phyloP scores from a whole-genome alignment of 1,140 invertebrate genomes.

The Sminthurides bifidus region DNA sequence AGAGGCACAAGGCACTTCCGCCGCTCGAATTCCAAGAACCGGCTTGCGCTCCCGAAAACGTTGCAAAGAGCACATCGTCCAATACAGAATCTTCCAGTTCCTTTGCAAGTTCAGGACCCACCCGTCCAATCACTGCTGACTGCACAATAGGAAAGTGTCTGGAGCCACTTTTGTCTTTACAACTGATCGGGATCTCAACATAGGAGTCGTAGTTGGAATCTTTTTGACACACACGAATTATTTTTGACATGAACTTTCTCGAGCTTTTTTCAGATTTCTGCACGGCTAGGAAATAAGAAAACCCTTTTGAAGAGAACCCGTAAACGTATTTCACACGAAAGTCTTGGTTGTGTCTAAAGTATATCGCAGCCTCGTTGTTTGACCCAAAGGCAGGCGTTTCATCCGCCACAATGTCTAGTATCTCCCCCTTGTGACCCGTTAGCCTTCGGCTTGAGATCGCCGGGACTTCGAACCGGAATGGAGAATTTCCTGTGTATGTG shows the following conservation, averaged over 20 bases:
- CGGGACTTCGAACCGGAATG: background rate
- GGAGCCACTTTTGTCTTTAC: background rate
- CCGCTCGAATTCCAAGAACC: background rate
- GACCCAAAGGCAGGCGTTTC: background rate
- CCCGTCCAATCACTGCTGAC: background rate
- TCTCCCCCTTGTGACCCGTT: background rate
- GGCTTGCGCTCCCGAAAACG: background rate
- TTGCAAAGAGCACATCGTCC: conserved; percentile 1
- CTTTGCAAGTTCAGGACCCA: background rate
- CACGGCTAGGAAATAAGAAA: background rate
- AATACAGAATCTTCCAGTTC: conserved; percentile 2
- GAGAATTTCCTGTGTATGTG: background rate
- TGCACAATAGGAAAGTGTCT: background rate
- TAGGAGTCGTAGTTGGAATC: background rate
- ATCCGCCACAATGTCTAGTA: background rate
- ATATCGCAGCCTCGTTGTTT: background rate
- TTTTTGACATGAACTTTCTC: background rate
- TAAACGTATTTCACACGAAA: conserved; percentile 1
- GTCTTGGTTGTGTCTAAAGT: no score
- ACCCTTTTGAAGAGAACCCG: background rate
- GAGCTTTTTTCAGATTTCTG: background rate
- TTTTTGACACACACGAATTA: conserved; percentile 6
- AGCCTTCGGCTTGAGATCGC: background rate
- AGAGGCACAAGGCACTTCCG: background rate
- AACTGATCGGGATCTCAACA: background rate